Conservation (phyloP, 2,888 invertebrate species). For the Orthosia gracilis region DNA sequence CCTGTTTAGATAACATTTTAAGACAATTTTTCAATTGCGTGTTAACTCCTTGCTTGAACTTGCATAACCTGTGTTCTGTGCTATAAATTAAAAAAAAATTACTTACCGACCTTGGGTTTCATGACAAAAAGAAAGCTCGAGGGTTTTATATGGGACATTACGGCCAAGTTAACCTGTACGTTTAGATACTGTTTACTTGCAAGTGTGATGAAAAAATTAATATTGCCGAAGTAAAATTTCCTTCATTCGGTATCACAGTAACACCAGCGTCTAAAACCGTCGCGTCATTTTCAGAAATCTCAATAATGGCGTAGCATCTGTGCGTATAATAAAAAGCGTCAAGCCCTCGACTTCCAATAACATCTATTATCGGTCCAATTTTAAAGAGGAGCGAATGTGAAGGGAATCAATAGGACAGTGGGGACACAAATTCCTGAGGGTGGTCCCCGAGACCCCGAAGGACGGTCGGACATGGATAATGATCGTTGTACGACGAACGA, state of each 20-base stretch:
- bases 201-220: no score
- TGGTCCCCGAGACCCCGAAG: conserved; percentile 82
- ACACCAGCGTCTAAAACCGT: conserved; percentile 16
- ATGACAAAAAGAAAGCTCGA: no score
- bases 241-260: neutral
- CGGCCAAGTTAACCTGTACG: no score
- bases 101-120: no score
- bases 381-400: conserved; percentile 79
- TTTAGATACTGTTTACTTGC: no score
- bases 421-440: conserved; percentile 82
- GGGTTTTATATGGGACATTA: no score
- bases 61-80: no score
- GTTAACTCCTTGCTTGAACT: no score
- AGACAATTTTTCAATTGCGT: no score
- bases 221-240: neutral
- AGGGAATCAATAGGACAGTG: conserved; percentile 85
- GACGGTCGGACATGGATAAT: conserved; percentile 88
- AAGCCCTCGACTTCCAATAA: conserved; percentile 76
- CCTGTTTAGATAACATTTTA: no score
- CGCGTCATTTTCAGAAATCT: conserved; percentile 62
- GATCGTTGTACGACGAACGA: conserved; percentile 85
- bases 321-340: conserved; percentile 72
- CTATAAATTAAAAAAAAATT: no score
- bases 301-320: conserved; percentile 68
- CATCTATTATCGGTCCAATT: conserved; percentile 86